phyloP scores from a whole-genome alignment of 2,888 invertebrate genomes.

The Dilophus febrilis region DNA sequence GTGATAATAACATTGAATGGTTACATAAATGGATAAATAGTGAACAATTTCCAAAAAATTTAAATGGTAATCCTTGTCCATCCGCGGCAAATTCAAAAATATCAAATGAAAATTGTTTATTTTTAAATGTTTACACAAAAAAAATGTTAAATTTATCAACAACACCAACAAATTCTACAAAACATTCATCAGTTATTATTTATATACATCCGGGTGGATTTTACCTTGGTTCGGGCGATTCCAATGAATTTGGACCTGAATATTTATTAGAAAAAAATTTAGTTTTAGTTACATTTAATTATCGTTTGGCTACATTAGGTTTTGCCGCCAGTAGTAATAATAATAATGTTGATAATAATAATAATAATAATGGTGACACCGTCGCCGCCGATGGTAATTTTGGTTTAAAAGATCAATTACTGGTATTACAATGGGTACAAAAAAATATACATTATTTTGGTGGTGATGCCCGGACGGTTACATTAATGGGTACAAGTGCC shows the following conservation, averaged over 20 bases:
- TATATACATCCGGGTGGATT: slow-evolving; percentile 48
- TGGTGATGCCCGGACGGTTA: slow-evolving; percentile 34
- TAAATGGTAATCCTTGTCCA: slow-evolving; percentile 36
- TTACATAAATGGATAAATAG: too few relatives aligned
- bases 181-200: slow-evolving; percentile 37
- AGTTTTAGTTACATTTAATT: slow-evolving; percentile 42
- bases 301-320: slow-evolving; percentile 38
- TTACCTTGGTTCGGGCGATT: slow-evolving; percentile 32
- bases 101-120: slow-evolving; percentile 35
- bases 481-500: slow-evolving; percentile 32
- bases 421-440: slow-evolving; percentile 34
- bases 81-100: slow-evolving; percentile 19
- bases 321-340: slow-evolving; percentile 5
- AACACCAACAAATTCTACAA: slow-evolving; percentile 9
- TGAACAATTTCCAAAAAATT: too few relatives aligned
- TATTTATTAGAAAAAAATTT: slow-evolving; percentile 40
- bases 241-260: slow-evolving; percentile 30
- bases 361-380: not conserved
- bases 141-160: too few relatives aligned
- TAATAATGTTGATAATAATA: slow-evolving; percentile 23
- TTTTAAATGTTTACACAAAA: slow-evolving; percentile 35
- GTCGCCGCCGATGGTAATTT: slow-evolving; percentile 21
- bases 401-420: slow-evolving; percentile 40
- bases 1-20: too few relatives aligned
- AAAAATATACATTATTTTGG: slow-evolving; percentile 35